Conservation (phyloP, 2,113 vertebrate species). For the Arothron firmamentum region DNA sequence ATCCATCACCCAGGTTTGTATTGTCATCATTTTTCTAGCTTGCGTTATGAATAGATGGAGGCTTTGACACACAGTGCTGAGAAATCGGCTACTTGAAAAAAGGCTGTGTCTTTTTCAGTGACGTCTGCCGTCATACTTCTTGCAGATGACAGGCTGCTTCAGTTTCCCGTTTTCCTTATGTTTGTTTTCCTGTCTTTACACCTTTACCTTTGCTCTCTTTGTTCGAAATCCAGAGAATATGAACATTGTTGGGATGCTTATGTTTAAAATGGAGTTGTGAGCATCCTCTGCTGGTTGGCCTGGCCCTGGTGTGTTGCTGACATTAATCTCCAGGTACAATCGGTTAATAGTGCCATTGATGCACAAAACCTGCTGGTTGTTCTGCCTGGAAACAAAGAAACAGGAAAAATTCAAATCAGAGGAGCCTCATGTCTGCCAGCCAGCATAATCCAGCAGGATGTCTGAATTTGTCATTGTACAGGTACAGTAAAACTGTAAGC, state of each 20-base stretch:
- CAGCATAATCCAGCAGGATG: too few relatives aligned
- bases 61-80: too few relatives aligned
- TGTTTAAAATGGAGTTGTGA: constrained; percentile 79
- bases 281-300: constrained; percentile 81
- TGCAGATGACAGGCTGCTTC: background rate
- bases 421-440: too few relatives aligned
- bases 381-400: constrained; percentile 25
- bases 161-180: background rate
- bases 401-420: background rate
- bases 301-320: constrained; percentile 74
- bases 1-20: too few relatives aligned
- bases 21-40: too few relatives aligned
- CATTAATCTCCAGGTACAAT: constrained; percentile 76
- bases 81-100: too few relatives aligned
- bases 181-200: too few relatives aligned
- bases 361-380: constrained; percentile 70
- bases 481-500: too few relatives aligned
- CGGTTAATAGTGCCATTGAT: constrained; percentile 72
- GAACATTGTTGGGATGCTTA: constrained; percentile 74
- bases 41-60: too few relatives aligned
- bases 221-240: constrained; percentile 76
- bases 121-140: too few relatives aligned
- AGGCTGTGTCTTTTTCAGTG: too few relatives aligned
- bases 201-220: constrained; percentile 29
- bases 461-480: too few relatives aligned